Base-by-base conservation (phyloP, 2,113 vertebrate species). In the Penelope pileata region DNA sequence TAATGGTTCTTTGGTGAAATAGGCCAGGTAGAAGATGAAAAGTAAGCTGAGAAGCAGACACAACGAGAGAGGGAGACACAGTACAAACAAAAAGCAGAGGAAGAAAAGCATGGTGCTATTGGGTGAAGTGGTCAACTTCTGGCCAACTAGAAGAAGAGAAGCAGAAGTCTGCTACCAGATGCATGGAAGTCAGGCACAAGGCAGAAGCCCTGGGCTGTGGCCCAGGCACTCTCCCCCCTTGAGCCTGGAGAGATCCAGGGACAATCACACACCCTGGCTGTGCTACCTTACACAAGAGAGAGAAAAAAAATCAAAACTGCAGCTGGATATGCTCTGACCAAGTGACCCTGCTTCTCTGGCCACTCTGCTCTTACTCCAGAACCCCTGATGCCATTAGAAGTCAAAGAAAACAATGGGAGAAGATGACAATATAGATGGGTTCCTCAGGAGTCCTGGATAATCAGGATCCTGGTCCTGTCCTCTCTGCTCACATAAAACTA, bases 401-500 rank as follows among this genome's bases (percentile, higher is more conserved):
- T 16, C 48, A n/a, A 8, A 5, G 6, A 68, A 59, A 77, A 38
- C 13, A 48, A n/a, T 76, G 16, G 36, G 29, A 32, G 8, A 77
- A 48, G 40, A 26, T 72, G 12, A 24, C 24, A 18, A 9, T 14
- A n/a, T 1, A 56, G 54, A n/a, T 16, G 9, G 26, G 29, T 27
- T 86, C 73, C 64, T 92, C 38, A 50, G 29, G 79, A 15, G 42
- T 59, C 50, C 12, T 54, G 70, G 34, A 67, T 29, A 88, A 32
- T 24, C 83, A 67, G 32, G 72, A 93, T 74, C 93, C 69, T 3
- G 3, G 36, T 43, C 75, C 76, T 81, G 54, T 56, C 30, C 60
- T 81, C 79, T 83, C 54, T 77, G 23, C 87, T 90, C 76, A 78
- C n/a, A 77, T 38, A 51, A 36, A 91, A 60, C 72, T 60, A 56